Evolutionary conservation across 2,888 invertebrate genomes (phyloP).

Genomic region (Rhodophaea formosa): DNA sequence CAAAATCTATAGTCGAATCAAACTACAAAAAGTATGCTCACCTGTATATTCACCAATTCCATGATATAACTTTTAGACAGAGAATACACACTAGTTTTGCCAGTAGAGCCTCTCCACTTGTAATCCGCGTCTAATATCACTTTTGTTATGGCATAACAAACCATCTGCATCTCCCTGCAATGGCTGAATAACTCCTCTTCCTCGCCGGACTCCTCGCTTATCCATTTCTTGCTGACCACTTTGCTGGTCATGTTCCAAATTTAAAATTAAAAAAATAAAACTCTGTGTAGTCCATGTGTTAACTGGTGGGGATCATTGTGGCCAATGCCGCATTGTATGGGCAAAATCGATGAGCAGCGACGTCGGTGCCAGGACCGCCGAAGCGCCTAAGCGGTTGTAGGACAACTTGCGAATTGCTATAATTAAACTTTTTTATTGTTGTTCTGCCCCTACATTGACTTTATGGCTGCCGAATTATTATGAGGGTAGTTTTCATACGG

Average conservation of each 20-base stretch:
- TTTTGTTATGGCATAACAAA: slow-evolving; percentile 70
- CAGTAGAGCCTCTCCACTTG: slow-evolving; percentile 66
- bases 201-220: slow-evolving; percentile 77
- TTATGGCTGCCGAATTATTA: slow-evolving; percentile 33
- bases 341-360: slow-evolving; percentile 70
- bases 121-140: slow-evolving; percentile 71
- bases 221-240: slow-evolving; percentile 72
- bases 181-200: slow-evolving; percentile 73
- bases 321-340: slow-evolving; percentile 52
- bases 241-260: slow-evolving; percentile 52
- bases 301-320: slow-evolving; percentile 56
- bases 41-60: slow-evolving; percentile 78
- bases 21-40: slow-evolving; percentile 29
- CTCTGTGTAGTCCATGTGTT: slow-evolving; percentile 34
- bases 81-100: slow-evolving; percentile 49
- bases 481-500: slow-evolving; percentile 11
- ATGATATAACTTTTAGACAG: slow-evolving; percentile 70
- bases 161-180: slow-evolving; percentile 75
- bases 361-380: slow-evolving; percentile 58
- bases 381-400: slow-evolving; percentile 55
- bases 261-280: slow-evolving; percentile 29
- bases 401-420: slow-evolving; percentile 60
- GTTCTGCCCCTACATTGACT: slow-evolving; percentile 56
- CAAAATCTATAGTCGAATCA: not conserved
- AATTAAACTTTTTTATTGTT: slow-evolving; percentile 60